Evolutionary conservation across 2,797 vertebrate genomes (phyloP).

Genomic region (Parauchenoglanis ngamensis): DNA sequence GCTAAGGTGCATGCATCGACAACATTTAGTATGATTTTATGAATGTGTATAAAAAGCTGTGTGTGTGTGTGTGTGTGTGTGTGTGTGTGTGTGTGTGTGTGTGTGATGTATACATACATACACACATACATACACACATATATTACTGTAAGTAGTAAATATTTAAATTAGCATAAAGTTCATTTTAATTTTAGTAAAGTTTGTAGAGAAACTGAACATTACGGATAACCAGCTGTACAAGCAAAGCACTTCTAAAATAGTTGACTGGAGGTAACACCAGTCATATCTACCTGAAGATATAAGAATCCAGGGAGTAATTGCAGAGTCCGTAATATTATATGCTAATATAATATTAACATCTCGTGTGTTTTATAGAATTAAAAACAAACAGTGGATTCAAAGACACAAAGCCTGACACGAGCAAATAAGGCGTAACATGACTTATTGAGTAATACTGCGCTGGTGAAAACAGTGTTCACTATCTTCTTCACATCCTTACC

Average conservation of each 20-base stretch:
- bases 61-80: background rate
- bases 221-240: background rate
- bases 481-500: background rate
- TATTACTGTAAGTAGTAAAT: background rate
- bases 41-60: background rate
- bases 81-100: background rate
- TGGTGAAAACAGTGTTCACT: background rate
- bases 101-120: background rate
- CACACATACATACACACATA: background rate
- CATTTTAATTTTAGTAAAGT: too few relatives aligned
- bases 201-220: background rate
- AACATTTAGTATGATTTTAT: background rate
- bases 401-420: slow-evolving; percentile 39
- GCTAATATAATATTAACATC: background rate
- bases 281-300: background rate
- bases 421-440: slow-evolving; percentile 18
- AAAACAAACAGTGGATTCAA: slow-evolving; percentile 27
- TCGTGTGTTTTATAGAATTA: background rate
- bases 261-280: background rate
- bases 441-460: background rate
- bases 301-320: too few relatives aligned
- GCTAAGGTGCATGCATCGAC: background rate
- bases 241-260: background rate
- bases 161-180: background rate
- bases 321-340: background rate